Conservation (phyloP, 2,113 vertebrate species). For the Mus musculus region DNA sequence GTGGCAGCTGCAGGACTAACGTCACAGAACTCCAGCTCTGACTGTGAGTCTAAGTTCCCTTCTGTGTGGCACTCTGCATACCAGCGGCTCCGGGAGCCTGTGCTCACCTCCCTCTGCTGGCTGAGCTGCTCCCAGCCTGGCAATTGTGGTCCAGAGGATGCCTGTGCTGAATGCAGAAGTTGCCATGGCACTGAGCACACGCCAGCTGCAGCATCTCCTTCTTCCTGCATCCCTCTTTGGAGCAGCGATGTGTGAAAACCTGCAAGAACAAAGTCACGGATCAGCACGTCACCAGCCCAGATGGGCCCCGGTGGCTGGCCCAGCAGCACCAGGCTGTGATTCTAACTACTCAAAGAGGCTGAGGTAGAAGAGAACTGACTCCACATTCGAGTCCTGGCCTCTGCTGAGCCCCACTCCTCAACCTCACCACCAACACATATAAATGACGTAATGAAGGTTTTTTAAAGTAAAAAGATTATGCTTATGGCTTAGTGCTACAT, state of each 20-base stretch:
- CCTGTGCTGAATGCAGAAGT: conserved; percentile 95
- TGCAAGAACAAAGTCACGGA: conserved; percentile 61
- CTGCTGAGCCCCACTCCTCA: neutral
- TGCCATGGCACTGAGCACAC: conserved; percentile 92
- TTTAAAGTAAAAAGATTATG: neutral
- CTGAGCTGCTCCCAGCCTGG: conserved; percentile 86
- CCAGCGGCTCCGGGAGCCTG: no score
- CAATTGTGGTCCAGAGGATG: conserved; percentile 95
- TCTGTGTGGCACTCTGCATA: neutral
- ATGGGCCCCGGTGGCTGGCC: neutral
- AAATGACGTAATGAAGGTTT: no score
- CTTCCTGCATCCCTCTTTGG: conserved; percentile 93
- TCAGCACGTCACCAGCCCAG: neutral
- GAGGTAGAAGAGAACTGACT: neutral
- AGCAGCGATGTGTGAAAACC: conserved; percentile 94
- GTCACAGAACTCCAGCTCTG: neutral
- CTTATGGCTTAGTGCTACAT: neutral
- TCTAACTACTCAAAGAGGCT: neutral
- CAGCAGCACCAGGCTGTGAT: neutral
- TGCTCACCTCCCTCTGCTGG: conserved; percentile 89
- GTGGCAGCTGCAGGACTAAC: neutral
- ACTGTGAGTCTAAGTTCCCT: neutral
- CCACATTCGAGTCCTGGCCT: neutral
- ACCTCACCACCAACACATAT: neutral
- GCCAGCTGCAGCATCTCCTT: conserved; percentile 93